Conservation (phyloP, 1,140 invertebrate genomes). For the Littorina saxatilis region DNA sequence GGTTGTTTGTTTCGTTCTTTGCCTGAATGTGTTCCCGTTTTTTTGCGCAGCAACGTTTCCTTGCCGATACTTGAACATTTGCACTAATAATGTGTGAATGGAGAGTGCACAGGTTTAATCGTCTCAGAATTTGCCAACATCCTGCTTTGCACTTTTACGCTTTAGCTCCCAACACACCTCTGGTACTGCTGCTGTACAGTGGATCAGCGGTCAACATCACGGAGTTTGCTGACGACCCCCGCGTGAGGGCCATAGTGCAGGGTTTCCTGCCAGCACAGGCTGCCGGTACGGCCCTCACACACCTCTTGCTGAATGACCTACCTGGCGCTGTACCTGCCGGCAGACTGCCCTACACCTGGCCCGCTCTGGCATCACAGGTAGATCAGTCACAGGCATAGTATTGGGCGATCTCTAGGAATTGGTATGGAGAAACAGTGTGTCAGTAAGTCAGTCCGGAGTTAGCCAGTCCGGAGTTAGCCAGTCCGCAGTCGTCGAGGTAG, state of each 20-base stretch:
- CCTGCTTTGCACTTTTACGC: not conserved
- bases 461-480: no score
- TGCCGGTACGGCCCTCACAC: conserved; percentile 65
- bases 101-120: no score
- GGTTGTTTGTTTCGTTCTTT: no score
- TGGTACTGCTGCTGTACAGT: conserved; percentile 66
- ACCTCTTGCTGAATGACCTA: conserved; percentile 51
- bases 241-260: conserved; percentile 61
- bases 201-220: conserved; percentile 64
- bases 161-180: not conserved
- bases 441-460: not conserved
- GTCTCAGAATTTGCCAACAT: no score
- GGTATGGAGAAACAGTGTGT: not conserved
- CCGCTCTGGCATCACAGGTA: conserved; percentile 28
- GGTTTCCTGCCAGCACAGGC: no score
- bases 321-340: conserved; percentile 57
- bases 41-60: no score
- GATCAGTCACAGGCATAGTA: not conserved
- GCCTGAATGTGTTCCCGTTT: no score
- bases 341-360: conserved; percentile 67
- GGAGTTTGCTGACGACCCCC: conserved; percentile 40
- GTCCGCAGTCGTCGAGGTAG: no score
- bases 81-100: no score
- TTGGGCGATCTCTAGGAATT: not conserved
- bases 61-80: no score